Evolutionary conservation across 1,140 invertebrate species (phyloP), one percentile per base, ranked within the genome.

Genomic region (Anthonomus grandis): DNA sequence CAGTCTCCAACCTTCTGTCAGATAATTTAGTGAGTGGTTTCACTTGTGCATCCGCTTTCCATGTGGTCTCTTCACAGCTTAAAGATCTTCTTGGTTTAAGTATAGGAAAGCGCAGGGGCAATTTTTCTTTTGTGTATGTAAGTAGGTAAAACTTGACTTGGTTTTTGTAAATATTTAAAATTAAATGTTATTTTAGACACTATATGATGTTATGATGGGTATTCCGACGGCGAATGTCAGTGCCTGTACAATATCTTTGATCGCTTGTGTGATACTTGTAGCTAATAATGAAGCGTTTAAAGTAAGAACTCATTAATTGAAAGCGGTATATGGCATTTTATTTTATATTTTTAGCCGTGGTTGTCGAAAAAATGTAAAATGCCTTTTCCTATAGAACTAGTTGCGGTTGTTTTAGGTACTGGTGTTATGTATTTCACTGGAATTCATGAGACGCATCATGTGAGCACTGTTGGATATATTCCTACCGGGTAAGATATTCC

Each of bases 1-100:
- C 89, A 18, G 80, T 97, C 50, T 86, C 89, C 1, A 84, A 88
- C 0, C 79, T 96, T 24, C 79, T 97, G 6, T 93, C 91, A 0
- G 91, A 96, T 67, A 89, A 91, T 2, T 78, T 97, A 59, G 87
- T 97, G 0, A 92, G 86, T 62, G 93, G 91, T 0, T 95, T 96
- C 69, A 96, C 91, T 0, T 94, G 91, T 0, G 93, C 87, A 0
- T 90, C 93, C 2, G 90, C 92, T 0, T 79, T 94, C 52, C 90
- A 96, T 67, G 93, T 97, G 5, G 78, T 93, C 12, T 84, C 85
- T 0, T 94, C 91, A 4, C 94, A 97, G 75, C 72, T 96, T 2
- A 93, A 91, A 70, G 87, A 93, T 71, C 78, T 97, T 0, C 78
- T 96, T 44, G 93, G 93, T 0, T 68, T 96, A 0, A 70, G 72